phyloP scores from a whole-genome alignment of 2,113 vertebrate genomes.

The Lipophrys pholis region DNA sequence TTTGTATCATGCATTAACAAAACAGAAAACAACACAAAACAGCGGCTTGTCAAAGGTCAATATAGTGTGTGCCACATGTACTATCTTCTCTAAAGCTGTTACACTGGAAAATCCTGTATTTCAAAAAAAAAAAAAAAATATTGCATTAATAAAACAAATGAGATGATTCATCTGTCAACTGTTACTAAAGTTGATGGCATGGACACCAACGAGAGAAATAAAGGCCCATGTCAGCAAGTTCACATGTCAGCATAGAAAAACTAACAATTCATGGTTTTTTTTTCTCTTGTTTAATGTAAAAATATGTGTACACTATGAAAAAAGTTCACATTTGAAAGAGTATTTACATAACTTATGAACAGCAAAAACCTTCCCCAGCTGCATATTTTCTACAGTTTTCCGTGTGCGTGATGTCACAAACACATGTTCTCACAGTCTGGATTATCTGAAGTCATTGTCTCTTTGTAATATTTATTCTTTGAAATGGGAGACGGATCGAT shows the following conservation, averaged over 20 bases:
- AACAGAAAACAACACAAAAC: neutral
- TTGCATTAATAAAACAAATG: neutral
- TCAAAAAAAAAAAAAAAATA: conserved; percentile 17
- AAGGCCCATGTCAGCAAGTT: too few relatives aligned
- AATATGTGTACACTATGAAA: neutral
- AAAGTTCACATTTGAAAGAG: neutral
- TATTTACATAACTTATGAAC: too few relatives aligned
- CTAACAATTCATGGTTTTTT: too few relatives aligned
- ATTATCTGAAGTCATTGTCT: too few relatives aligned
- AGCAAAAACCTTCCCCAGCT: too few relatives aligned
- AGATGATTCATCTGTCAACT: neutral
- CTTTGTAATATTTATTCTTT: too few relatives aligned
- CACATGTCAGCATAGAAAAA: too few relatives aligned
- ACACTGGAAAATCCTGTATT: conserved; percentile 10
- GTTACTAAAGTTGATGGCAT: neutral
- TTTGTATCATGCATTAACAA: neutral
- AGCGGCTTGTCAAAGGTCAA: neutral
- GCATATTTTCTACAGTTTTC: too few relatives aligned
- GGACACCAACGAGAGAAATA: neutral
- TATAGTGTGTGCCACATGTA: conserved; percentile 9
- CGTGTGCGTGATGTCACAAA: too few relatives aligned
- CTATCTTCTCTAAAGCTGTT: conserved; percentile 29
- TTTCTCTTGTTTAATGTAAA: too few relatives aligned
- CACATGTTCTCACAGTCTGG: neutral
- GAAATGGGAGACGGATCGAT: too few relatives aligned